Evolutionary conservation across 1,140 invertebrate species (phyloP), one percentile per base, ranked within the genome.

Genomic region (Portunus trituberculatus): DNA sequence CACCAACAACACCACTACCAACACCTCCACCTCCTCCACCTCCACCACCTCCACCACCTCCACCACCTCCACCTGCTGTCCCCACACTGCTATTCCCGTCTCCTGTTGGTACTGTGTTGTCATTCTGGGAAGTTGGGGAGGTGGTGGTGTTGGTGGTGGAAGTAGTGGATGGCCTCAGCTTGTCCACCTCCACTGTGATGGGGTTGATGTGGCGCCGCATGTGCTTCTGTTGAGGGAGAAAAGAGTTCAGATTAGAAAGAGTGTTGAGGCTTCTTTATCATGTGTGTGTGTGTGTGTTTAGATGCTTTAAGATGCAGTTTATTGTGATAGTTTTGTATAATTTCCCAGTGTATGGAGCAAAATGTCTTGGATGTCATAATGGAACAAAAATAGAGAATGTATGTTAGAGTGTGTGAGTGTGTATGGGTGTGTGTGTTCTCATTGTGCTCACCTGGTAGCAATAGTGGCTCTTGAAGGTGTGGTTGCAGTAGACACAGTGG

Each of bases 391-490:
- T 25, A n/a, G 20, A 59, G 39, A 39, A 39, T 6, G 1, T 20
- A 10, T 59, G 12, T 10, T 4, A 0, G 52, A 0, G 20, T 59
- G 52, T 10, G 10, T 59, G 16, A 14, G 48, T 20, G 20, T 59
- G 12, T 10, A 59, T 12, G 52, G 0, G 20, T 59, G 52, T 10
- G 10, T 59, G 16, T 12, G 52, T 10, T 59, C 16, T 59, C 16
- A 59, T 59, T 59, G 10, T 52, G 25, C 39, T 84, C 28, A 96
- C 96, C 95, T 96, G 98, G 96, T 98, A 98, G 96, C 98, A 98
- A 96, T 98, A 98, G 93, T 98, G 98, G 10, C 98, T 98, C 96
- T 98, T 98, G 96, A 98, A 98, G 1, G 98, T 98, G 96, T 98
- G 98, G 91, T 98, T 98, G 97, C 98, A 98, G 96, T 98, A 98